Evolutionary conservation across 1,140 invertebrate genomes (phyloP).

Genomic region (Rhizoglyphus robini): DNA sequence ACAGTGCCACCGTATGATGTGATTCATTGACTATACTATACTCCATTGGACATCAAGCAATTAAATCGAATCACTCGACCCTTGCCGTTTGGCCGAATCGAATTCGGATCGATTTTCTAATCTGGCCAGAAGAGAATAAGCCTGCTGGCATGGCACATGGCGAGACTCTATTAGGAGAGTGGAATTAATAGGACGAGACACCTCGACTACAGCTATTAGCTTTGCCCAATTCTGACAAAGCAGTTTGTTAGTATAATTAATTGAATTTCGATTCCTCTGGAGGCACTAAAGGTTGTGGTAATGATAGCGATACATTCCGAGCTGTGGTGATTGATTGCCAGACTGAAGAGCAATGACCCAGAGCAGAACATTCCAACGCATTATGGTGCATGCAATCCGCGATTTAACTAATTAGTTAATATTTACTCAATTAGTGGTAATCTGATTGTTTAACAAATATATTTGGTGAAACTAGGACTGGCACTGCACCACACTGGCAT

Average conservation of each 20-base stretch:
- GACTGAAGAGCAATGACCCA: not conserved
- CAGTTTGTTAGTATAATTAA: not conserved
- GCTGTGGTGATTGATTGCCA: not conserved
- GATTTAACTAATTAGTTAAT: constrained; percentile 4
- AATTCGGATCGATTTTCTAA: not conserved
- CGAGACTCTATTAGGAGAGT: not conserved
- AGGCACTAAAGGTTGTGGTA: not conserved
- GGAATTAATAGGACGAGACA: constrained; percentile 1
- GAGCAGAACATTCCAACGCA: too few species aligned
- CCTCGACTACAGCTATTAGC: not conserved
- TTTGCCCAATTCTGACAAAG: not conserved
- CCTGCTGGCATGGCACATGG: not conserved
- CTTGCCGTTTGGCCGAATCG: not conserved
- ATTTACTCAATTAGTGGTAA: not conserved
- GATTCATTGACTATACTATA: too few species aligned
- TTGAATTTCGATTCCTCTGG: constrained; percentile 9
- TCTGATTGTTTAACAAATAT: too few species aligned
- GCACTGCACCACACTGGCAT: not conserved
- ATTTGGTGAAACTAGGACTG: not conserved
- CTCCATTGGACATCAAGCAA: not conserved
- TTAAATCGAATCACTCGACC: constrained; percentile 2
- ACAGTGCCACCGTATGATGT: too few species aligned
- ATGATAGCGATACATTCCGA: not conserved
- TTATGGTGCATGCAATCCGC: not conserved
- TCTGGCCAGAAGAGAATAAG: not conserved